Conservation (phyloP, 2,888 invertebrate species). For the Paralinhomoeus sp. region DNA sequence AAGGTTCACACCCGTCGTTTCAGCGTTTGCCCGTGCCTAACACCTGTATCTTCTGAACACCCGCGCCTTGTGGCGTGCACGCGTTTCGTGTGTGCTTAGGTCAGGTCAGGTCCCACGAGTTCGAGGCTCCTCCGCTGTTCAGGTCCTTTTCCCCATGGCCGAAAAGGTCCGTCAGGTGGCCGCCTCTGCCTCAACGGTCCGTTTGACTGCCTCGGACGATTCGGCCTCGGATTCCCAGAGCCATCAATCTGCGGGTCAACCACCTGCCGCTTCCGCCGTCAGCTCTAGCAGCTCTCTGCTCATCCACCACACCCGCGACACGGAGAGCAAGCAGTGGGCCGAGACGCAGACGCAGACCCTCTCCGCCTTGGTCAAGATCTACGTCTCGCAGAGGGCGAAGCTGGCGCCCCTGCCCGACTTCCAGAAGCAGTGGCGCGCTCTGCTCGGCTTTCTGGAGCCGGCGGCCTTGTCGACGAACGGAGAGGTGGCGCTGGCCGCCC, state of each 20-base stretch:
- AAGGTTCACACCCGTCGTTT: too few species aligned
- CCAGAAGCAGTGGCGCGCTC: conserved; percentile 68
- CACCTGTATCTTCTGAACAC: too few species aligned
- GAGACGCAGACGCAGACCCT: conserved; percentile 58
- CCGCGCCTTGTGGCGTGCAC: background rate
- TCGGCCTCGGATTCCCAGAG: too few species aligned
- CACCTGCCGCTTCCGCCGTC: too few species aligned
- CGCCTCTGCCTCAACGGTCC: too few species aligned
- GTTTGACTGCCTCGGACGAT: too few species aligned
- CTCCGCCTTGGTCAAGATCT: conserved; percentile 22
- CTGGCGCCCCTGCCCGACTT: conserved; percentile 43
- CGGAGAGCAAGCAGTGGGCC: conserved; percentile 96
- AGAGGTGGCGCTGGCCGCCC: conserved; percentile 68
- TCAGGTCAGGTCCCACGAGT: background rate
- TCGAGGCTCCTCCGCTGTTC: too few species aligned
- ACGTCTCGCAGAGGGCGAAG: conserved; percentile 16
- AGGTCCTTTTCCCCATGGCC: conserved; percentile 72
- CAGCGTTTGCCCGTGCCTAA: too few species aligned
- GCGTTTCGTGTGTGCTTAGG: background rate
- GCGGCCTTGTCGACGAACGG: conserved; percentile 73
- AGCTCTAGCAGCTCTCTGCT: too few species aligned
- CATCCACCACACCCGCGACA: conserved; percentile 92
- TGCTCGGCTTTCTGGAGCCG: conserved; percentile 77
- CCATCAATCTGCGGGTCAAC: too few species aligned
- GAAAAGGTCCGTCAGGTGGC: conserved; percentile 51